phyloP scores from a whole-genome alignment of 2,113 vertebrate species.

The Dicentrarchus labrax region DNA sequence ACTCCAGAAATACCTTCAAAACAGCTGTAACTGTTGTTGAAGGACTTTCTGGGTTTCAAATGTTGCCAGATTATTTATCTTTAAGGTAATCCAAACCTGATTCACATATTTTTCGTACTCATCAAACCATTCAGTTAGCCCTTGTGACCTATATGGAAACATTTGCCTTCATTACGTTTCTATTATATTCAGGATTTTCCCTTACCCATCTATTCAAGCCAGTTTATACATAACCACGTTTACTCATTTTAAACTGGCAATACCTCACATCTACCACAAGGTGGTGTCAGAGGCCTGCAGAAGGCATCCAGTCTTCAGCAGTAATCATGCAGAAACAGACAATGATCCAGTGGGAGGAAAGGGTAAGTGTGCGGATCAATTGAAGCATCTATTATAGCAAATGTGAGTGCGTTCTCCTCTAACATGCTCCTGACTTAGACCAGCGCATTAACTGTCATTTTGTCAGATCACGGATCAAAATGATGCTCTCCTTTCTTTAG shows the following conservation, averaged over 20 bases:
- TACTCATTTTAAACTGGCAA: background rate
- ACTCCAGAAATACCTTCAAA: too few species aligned
- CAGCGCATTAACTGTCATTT: constrained; percentile 33
- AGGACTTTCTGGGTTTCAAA: background rate
- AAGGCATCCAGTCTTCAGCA: background rate
- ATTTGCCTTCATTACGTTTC: background rate
- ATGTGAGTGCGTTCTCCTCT: background rate
- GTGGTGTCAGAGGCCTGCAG: constrained; percentile 33
- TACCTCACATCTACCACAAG: constrained; percentile 22
- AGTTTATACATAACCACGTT: background rate
- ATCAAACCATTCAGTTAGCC: background rate
- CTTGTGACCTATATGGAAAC: background rate
- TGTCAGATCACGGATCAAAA: constrained; percentile 3
- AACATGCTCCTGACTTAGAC: background rate
- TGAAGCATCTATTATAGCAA: constrained; percentile 28
- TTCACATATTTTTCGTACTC: background rate
- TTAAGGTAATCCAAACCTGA: background rate
- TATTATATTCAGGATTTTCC: background rate
- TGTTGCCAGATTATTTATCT: background rate
- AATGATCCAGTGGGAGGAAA: constrained; percentile 2
- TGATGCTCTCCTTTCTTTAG: background rate
- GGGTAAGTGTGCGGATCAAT: constrained; percentile 8
- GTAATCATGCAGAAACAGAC: background rate
- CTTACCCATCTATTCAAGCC: too few species aligned
- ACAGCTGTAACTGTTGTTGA: background rate